These are phyloP conservation scores for Coluber constrictor DNA, from an alignment of 2,797 vertebrate genomes.

Conservation along the genomic window DNA sequence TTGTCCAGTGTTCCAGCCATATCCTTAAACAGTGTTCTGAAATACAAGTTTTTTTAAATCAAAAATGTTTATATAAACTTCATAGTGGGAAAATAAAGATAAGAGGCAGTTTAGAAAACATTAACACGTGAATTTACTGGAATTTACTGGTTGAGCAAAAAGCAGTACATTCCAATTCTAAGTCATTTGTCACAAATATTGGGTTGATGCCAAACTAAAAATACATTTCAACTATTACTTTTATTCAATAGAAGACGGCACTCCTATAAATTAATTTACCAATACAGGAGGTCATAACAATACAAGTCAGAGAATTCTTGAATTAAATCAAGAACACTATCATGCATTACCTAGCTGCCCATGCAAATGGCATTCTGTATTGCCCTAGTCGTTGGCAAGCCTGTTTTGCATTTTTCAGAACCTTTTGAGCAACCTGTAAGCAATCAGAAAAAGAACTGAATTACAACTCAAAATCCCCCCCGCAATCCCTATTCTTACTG, in stretches of 20 bases:
- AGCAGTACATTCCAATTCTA: neutral
- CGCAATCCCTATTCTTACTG: neutral
- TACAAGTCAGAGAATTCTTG: neutral
- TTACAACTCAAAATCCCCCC: neutral
- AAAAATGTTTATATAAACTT: conserved; percentile 18
- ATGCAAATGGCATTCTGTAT: conserved; percentile 96
- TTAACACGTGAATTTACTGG: neutral
- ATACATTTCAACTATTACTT: neutral
- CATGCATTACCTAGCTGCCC: conserved; percentile 87
- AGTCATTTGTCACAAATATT: neutral
- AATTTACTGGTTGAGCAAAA: neutral
- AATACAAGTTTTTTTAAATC: conserved; percentile 46
- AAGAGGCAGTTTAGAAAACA: neutral
- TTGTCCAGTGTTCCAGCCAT: conserved; percentile 90
- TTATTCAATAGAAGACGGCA: neutral
- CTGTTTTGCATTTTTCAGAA: conserved; percentile 92
- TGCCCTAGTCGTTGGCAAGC: conserved; percentile 90
- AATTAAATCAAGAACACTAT: neutral
- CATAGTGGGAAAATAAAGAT: conserved; percentile 1
- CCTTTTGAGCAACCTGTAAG: conserved; percentile 88
- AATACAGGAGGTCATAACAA: neutral
- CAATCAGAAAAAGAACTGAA: conserved; percentile 17
- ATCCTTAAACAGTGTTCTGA: conserved; percentile 92
- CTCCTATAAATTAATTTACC: neutral
- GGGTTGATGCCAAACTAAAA: neutral